Evolutionary conservation across 2,797 vertebrate genomes (phyloP).

Genomic region (Gorsachius magnificus): DNA sequence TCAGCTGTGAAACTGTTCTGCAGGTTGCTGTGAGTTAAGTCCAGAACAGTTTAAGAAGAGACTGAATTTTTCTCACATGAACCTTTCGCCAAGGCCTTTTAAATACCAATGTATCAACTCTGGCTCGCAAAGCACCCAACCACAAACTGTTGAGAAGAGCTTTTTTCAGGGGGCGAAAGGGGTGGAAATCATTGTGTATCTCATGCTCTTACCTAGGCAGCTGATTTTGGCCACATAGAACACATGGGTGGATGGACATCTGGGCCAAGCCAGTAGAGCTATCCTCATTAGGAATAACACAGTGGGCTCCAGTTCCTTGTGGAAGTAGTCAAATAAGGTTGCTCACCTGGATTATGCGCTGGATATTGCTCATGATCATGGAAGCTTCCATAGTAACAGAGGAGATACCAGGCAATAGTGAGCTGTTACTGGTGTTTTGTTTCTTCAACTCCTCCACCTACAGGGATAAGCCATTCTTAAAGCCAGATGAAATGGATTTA

Average conservation of each 20-base stretch:
- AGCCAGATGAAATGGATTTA: not conserved
- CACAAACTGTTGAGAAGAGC: not conserved
- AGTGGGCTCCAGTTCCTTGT: not conserved
- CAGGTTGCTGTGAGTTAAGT: not conserved
- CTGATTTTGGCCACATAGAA: not conserved
- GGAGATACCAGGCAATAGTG: constrained; percentile 79
- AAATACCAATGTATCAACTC: not conserved
- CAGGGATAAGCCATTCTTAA: not conserved
- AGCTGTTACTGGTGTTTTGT: constrained; percentile 74
- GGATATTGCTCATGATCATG: constrained; percentile 95
- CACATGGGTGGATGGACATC: rapidly evolving
- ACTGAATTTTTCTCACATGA: not conserved
- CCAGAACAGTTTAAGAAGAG: not conserved
- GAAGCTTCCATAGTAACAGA: constrained; percentile 92
- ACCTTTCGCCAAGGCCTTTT: not conserved
- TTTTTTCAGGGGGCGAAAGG: not conserved
- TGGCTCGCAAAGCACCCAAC: not conserved
- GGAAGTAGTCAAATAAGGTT: not conserved
- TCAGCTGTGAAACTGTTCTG: not conserved
- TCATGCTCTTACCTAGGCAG: not conserved
- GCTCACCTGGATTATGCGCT: constrained; percentile 92
- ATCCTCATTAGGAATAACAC: not conserved
- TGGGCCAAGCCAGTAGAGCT: not conserved
- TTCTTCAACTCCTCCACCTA: constrained; percentile 91
- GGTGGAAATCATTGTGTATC: not conserved